Base-by-base conservation (phyloP, 2,888 invertebrate genomes). In the Oxycera nigricornis region DNA sequence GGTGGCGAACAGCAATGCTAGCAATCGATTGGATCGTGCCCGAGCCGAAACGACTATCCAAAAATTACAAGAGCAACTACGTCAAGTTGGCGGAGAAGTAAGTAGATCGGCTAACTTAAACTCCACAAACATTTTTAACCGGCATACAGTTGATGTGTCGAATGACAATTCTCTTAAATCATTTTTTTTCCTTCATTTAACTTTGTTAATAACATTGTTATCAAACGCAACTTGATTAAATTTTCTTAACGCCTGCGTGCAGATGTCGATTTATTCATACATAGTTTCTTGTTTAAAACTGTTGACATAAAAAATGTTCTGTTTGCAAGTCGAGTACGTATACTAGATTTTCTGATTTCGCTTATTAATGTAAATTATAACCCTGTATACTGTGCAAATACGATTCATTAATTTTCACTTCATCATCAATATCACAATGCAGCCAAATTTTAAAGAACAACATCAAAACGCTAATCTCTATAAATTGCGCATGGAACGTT, bases 81-180 rank as follows among this genome's bases (percentile, higher is more conserved):
- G 83, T 39, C 84, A 84, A 80, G 83, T 84, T 73, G 84, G 86
- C 57, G 85, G 84, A 75, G 86, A 86, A 83, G 86, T 86, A 80
- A 80, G 83, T 52, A 28, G 9, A 68, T 50, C 14, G 35, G 22
- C 30, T 65, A 30, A 17, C n/a, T 65, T 28, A 26, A 20, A 30
- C 3, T n/a, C n/a, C 30, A 65, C 41, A 24, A 14, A 39, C 22
- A 28, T 22, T 65, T 39, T 41, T 65, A 65, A 65, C 39, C 24
- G 65, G n/a, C 65, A 65, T 65, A 41, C n/a, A 65, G 39, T 65
- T 39, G 65, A 65, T 65, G 65, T 65, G 41, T 65, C 20, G 22
- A 41, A 65, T 65, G 41, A 65, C 24, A 39, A 30, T 65, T 65
- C 65, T 39, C 65, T 31, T 65, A 14, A 61, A 31, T 31, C 20